Conservation (phyloP, 2,888 invertebrate genomes). For the Arctia plantaginis region DNA sequence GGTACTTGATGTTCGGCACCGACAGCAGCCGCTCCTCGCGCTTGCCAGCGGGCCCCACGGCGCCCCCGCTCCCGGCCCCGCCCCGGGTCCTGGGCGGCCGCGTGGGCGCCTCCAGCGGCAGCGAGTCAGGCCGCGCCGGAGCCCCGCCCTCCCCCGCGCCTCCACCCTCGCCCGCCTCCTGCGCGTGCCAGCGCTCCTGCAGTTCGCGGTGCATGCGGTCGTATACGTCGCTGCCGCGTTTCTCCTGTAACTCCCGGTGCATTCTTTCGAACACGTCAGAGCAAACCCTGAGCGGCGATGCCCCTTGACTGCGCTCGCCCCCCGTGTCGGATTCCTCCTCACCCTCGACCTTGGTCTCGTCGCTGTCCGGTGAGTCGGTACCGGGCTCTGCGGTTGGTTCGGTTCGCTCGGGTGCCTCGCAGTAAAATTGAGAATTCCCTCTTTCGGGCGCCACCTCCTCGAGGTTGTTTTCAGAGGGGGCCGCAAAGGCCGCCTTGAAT, state of each 20-base stretch:
- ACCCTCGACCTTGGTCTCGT: constrained; percentile 46
- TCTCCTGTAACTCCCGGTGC: constrained; percentile 76
- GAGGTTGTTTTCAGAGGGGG: constrained; percentile 75
- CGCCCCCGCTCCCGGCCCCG: constrained; percentile 38
- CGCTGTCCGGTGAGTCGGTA: constrained; percentile 46
- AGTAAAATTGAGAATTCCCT: constrained; percentile 76
- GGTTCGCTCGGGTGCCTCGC: constrained; percentile 52
- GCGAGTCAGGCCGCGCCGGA: constrained; percentile 45
- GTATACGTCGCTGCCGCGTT: constrained; percentile 70
- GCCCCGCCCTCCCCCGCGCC: constrained; percentile 80
- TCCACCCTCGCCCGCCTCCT: constrained; percentile 64
- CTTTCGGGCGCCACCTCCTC: constrained; percentile 66
- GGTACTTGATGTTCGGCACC: constrained; percentile 91
- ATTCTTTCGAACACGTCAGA: constrained; percentile 78
- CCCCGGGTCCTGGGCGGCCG: constrained; percentile 85
- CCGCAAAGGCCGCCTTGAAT: constrained; percentile 88
- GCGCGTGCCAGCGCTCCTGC: constrained; percentile 76
- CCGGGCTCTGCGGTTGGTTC: constrained; percentile 57
- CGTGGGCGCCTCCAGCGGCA: constrained; percentile 42
- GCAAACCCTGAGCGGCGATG: constrained; percentile 74
- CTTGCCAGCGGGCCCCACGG: constrained; percentile 49
- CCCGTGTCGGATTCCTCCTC: constrained; percentile 43
- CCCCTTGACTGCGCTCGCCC: constrained; percentile 44
- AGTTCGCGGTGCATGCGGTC: constrained; percentile 80
- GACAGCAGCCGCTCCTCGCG: constrained; percentile 90